Evolutionary conservation across 1,140 invertebrate species (phyloP), one percentile per base, ranked within the genome.

Genomic region (Lepidurus packardi): DNA sequence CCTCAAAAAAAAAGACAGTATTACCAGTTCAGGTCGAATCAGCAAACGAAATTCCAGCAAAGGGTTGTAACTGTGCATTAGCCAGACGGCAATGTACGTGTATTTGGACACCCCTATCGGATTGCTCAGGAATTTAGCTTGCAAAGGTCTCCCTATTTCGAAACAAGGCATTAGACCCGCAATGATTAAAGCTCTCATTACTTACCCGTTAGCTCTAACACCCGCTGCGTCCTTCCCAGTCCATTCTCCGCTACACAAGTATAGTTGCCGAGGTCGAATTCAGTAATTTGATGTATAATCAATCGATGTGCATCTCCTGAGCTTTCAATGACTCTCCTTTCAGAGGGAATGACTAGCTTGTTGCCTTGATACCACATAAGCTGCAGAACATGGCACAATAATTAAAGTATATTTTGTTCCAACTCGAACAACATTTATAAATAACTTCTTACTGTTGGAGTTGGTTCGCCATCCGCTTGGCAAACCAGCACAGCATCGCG

Each of bases 41-140:
- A 65, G 53, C 53, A 65, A 65, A 21, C 53, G 53, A 16, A 65
- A 65, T 65, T 65, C 53, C 53, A 65, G 53, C 53, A 65, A 65
- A 9, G 53, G 53, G 21, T 65, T 65, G 53, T 65, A 65, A 16
- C 53, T 65, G 21, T 65, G 53, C 53, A 65, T 65, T 16, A 65
- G 4, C 53, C 53, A 65, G 53, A 65, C 53, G 9, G 53, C 53
- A 6, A 65, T 65, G 13, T 65, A 65, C 1, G 9, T 65, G 53
- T 65, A 65, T 65, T 65, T 65, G 21, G 53, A 65, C 21, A 65
- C 53, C 21, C 53, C 53, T 7, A 65, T 65, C 53, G 53, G 53
- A 65, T 65, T 65, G 53, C 53, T 65, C 53, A 65, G 21, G 53
- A 65, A 65, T 16, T 65, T 65, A 21, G 53, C 53, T 21, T 65